A percentile compares a stretch with the other conserved stretches of the same genome.
These are phyloP conservation scores for Adrianichthys oophorus DNA, from an alignment of 2,797 vertebrate species.

Conservation along the genomic window DNA sequence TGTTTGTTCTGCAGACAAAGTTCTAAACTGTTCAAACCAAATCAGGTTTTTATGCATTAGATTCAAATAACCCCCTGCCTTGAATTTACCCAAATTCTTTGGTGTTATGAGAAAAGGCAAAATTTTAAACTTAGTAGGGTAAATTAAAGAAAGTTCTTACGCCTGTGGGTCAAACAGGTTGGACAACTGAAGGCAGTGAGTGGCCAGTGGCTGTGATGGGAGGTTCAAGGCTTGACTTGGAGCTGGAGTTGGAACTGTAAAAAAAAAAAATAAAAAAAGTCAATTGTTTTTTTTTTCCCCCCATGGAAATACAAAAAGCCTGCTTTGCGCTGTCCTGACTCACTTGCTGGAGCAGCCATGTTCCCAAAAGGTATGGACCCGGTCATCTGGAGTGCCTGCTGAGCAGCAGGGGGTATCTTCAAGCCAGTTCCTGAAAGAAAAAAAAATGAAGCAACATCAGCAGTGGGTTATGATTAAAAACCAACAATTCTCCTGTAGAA, in stretches of 20 bases:
- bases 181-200: slow-evolving; percentile 97
- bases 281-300: no score
- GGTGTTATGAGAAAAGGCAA: background rate
- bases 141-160: slow-evolving; percentile 75
- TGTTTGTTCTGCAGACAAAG: no score
- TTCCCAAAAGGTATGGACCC: slow-evolving; percentile 92
- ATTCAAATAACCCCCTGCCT: no score
- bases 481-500: no score
- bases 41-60: no score
- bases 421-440: slow-evolving; percentile 88
- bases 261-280: background rate
- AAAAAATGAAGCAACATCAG: background rate
- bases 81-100: background rate
- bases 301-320: background rate
- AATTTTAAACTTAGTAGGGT: no score
- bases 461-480: no score
- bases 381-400: slow-evolving; percentile 97
- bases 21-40: no score
- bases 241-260: slow-evolving; percentile 65
- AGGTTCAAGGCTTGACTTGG: slow-evolving; percentile 80
- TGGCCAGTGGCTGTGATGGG: slow-evolving; percentile 91
- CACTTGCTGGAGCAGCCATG: slow-evolving; percentile 79
- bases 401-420: slow-evolving; percentile 96
- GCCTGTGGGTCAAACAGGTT: slow-evolving; percentile 98
- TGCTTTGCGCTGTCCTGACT: slow-evolving; percentile 20